Base-by-base conservation (phyloP, 1,140 invertebrate species). In the Lordiphosa stackelbergi region DNA sequence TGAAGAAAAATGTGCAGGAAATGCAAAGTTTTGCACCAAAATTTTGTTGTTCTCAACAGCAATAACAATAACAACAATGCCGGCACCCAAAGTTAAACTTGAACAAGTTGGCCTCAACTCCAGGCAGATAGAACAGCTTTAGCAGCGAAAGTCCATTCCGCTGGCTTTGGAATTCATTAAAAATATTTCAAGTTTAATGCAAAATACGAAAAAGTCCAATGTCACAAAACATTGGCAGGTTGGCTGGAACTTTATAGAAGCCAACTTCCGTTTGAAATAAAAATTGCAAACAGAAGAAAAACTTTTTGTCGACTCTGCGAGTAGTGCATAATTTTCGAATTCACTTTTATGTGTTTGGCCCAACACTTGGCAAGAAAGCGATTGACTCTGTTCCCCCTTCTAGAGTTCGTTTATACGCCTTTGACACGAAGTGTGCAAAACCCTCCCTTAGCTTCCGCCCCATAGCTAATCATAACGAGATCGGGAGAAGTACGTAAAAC, bases 261-360 rank as follows among this genome's bases (percentile, higher is more conserved):
- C 16, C 13, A 57, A 57, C 42, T 54, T 59, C 53, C 48, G 28
- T 34, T 68, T 19, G 36, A 24, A 51, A 65, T 57, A 53, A 66
- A 58, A 66, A 61, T 66, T 24, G 22, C 5, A 24, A 24, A 24
- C 22, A 24, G 22, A 24, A 6, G 48, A 35, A 69, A 66, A 69
- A 66, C 35, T 66, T 51, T 53, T 42, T 42, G 45, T 57, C 38
- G 45, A 37, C 40, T 47, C 48, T 31, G 31, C 24, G 56, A 66
- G 56, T 62, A 74, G 56, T 70, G 74, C 61, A 78, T 78, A 73
- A 78, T 73, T 79, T 78, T 79, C 65, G 55, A 79, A 79, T 79
- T 73, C 69, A 69, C 49, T 79, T 79, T 79, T 79, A 79, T 73
- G 74, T 63, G 31, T 55, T 53, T 31, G 36, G 52, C 51, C 60